Evolutionary conservation across 2,888 invertebrate species (phyloP).

Genomic region (Macrosiphum euphorbiae): DNA sequence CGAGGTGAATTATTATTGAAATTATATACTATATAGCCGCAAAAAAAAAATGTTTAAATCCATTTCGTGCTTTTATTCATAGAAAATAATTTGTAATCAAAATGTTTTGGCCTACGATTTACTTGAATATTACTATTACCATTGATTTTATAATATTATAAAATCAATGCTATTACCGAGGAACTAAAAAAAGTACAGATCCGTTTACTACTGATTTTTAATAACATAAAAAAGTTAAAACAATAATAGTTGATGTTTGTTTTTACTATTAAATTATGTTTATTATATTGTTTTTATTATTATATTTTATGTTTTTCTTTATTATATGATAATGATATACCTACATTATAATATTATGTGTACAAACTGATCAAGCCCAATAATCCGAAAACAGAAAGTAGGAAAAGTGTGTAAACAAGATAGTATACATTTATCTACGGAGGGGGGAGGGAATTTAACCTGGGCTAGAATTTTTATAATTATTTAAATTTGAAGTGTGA

Average conservation of each 20-base stretch:
- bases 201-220: background rate
- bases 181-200: background rate
- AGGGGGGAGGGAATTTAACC: background rate
- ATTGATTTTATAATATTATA: too few species aligned
- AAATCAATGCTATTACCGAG: background rate
- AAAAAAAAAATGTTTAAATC: background rate
- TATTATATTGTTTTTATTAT: background rate
- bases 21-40: background rate
- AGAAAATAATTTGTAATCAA: background rate
- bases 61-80: background rate
- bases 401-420: background rate
- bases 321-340: background rate
- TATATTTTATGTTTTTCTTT: background rate
- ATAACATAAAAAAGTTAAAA: background rate
- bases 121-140: background rate
- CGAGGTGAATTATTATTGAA: conserved; percentile 66
- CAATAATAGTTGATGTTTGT: background rate
- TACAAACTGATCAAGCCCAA: background rate
- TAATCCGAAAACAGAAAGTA: background rate
- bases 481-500: background rate
- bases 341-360: background rate
- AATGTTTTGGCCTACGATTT: background rate
- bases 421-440: background rate
- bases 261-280: background rate
- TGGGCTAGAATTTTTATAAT: background rate